Conservation (phyloP, 2,888 invertebrate species). For the Erebia epiphron region DNA sequence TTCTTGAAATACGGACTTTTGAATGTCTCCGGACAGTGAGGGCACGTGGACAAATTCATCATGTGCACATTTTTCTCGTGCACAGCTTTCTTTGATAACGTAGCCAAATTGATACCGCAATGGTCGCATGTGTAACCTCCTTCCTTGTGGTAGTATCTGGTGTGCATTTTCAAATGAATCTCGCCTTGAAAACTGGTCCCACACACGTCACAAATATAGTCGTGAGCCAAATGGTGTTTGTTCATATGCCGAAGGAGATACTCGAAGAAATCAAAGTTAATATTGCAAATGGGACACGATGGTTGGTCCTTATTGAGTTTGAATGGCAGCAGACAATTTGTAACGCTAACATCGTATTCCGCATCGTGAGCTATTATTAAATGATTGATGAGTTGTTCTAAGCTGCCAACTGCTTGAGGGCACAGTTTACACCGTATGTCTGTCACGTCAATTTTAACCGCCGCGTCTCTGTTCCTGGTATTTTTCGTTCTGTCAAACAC, state of each 20-base stretch:
- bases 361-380: conserved; percentile 75
- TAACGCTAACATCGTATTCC: conserved; percentile 69
- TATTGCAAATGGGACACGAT: conserved; percentile 69
- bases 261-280: conserved; percentile 74
- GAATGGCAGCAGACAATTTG: conserved; percentile 73
- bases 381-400: conserved; percentile 73
- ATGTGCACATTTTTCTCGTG: conserved; percentile 75
- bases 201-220: conserved; percentile 75
- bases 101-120: conserved; percentile 76
- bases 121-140: conserved; percentile 71
- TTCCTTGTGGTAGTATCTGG: conserved; percentile 72
- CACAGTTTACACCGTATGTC: conserved; percentile 69
- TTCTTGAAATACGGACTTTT: conserved; percentile 75
- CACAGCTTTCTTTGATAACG: conserved; percentile 70
- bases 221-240: conserved; percentile 72
- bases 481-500: conserved; percentile 71
- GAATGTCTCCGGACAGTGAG: conserved; percentile 71
- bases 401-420: conserved; percentile 51
- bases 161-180: conserved; percentile 75
- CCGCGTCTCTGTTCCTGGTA: conserved; percentile 73
- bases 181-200: conserved; percentile 77
- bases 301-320: conserved; percentile 68
- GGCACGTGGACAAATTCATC: conserved; percentile 66
- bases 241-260: conserved; percentile 72
- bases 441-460: conserved; percentile 74